Conservation (phyloP, 2,113 vertebrate genomes). For the Rallus limicola region DNA sequence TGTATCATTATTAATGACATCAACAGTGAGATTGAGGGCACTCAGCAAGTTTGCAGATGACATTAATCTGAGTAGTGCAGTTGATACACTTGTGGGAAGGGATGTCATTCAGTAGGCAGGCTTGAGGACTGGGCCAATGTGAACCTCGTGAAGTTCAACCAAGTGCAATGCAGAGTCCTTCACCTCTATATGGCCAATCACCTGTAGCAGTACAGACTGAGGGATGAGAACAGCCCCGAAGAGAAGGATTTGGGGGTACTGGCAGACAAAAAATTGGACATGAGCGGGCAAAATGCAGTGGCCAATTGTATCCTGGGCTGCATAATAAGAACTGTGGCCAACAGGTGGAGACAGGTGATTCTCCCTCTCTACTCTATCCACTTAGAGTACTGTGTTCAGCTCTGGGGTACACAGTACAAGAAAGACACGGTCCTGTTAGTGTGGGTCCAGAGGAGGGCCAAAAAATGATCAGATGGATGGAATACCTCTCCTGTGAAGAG, state of each 20-base stretch:
- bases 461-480: background rate
- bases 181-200: too few relatives aligned
- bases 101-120: background rate
- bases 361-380: background rate
- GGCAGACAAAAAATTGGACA: background rate
- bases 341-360: background rate
- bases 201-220: background rate
- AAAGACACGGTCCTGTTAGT: background rate
- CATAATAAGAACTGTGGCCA: fast-evolving
- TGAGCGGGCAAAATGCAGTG: background rate
- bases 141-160: too few relatives aligned
- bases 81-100: background rate
- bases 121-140: background rate
- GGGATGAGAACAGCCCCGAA: background rate
- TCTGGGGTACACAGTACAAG: background rate
- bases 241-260: background rate
- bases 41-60: background rate
- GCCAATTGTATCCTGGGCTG: background rate
- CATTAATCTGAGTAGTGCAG: background rate
- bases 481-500: background rate
- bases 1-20: background rate
- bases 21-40: background rate
- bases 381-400: background rate
- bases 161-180: too few relatives aligned
- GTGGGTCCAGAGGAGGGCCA: background rate